Evolutionary conservation across 2,888 invertebrate species (phyloP), one percentile per base, ranked within the genome.

Genomic region (Sturmia bella): DNA sequence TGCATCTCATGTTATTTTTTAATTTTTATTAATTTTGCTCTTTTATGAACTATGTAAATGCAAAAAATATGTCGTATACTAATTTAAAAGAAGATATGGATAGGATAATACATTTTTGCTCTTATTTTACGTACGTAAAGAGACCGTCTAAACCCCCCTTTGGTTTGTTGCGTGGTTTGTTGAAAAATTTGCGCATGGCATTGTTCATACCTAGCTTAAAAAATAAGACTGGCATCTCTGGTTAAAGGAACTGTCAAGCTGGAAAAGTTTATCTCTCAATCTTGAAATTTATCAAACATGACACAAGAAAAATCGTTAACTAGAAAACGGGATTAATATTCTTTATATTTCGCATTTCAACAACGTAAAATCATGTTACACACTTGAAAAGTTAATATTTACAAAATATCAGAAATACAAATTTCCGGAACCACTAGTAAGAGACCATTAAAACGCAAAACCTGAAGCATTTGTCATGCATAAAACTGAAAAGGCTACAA

Each of bases 301-400:
- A 59, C 64, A 50, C 52, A 57, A 66, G 66, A 75, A 83, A 80
- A 80, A 83, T 74, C 74, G 52, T 77, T 74, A 80, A 83, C 63
- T 61, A 76, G 56, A 32, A 64, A 77, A 76, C 43, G 72, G 27
- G 70, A 59, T 70, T 78, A 72, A 63, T 64, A 43, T 66, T 70
- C 11, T 45, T 41, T 11, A 78, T 64, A 64, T 69, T 66, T 66
- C 50, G 63, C 21, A 17, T 64, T 70, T 70, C 21, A 32, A 80
- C 59, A 57, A 63, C 66, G 56, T 39, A 75, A 66, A 80, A 81
- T 66, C 17, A 75, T 69, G 73, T 59, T 57, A 57, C 11, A 74
- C 48, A 73, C 56, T 24, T 68, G 56, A 75, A 74, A 52, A 80
- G 76, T 75, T 63, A 12, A 80, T 80, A 80, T 74, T 48, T 24